phyloP scores from a whole-genome alignment of 2,797 vertebrate species.

The Rhabdomys pumilio region DNA sequence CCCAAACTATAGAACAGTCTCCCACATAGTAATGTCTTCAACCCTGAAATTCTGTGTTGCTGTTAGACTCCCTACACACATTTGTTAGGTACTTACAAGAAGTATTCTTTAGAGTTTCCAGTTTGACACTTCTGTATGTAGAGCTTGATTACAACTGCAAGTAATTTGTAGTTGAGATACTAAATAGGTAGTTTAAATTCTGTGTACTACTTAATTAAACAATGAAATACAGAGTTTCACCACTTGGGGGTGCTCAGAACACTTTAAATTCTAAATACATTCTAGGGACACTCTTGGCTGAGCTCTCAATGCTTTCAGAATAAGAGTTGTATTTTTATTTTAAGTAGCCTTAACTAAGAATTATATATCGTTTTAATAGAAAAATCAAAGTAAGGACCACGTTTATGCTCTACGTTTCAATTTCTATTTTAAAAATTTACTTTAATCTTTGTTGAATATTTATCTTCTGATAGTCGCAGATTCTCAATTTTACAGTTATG shows the following conservation, averaged over 20 bases:
- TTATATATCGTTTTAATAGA: constrained; percentile 40
- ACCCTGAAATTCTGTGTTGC: constrained; percentile 26
- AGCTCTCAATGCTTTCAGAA: constrained; percentile 48
- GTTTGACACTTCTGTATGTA: constrained; percentile 44
- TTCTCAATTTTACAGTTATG: constrained; percentile 34
- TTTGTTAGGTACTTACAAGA: constrained; percentile 24
- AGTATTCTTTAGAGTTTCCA: constrained; percentile 22
- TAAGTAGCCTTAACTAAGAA: constrained; percentile 55
- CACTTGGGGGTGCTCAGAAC: constrained; percentile 83
- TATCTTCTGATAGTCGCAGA: constrained; percentile 32
- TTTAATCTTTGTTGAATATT: constrained; percentile 38
- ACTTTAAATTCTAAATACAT: constrained; percentile 58
- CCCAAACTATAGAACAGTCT: neutral
- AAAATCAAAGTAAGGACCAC: constrained; percentile 43
- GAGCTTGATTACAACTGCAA: neutral
- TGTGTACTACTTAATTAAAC: constrained; percentile 35
- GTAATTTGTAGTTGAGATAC: constrained; percentile 42
- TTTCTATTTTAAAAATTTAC: constrained; percentile 55
- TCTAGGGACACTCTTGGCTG: constrained; percentile 4
- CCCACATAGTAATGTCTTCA: constrained; percentile 1
- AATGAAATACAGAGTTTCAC: constrained; percentile 78
- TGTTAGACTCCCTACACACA: neutral
- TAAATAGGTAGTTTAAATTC: constrained; percentile 35
- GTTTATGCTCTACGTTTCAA: constrained; percentile 39
- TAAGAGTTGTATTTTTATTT: constrained; percentile 66